Evolutionary conservation across 2,797 vertebrate genomes (phyloP).

Genomic region (Triplophysa bombifrons): DNA sequence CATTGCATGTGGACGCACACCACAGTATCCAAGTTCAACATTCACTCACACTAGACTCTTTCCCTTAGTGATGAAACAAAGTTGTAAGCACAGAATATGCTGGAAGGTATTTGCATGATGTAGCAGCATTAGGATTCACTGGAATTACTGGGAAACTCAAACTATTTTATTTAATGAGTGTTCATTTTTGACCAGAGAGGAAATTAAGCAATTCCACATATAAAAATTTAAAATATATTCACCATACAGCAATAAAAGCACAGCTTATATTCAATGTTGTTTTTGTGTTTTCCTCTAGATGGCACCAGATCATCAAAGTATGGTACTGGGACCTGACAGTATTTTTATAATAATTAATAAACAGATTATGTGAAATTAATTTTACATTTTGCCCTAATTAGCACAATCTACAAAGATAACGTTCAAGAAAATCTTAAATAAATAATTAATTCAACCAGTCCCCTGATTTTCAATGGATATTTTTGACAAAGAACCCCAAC

Average conservation of each 20-base stretch:
- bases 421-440: background rate
- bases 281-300: conserved; percentile 12
- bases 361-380: too few species aligned
- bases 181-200: background rate
- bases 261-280: background rate
- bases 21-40: too few species aligned
- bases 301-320: conserved; percentile 18
- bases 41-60: background rate
- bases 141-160: background rate
- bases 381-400: background rate
- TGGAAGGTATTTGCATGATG: background rate
- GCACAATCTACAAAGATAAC: conserved; percentile 2
- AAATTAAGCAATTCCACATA: background rate
- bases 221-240: background rate
- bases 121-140: background rate
- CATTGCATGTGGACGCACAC: background rate
- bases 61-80: background rate
- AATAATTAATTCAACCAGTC: background rate
- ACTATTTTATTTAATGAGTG: background rate
- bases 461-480: background rate
- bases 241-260: background rate
- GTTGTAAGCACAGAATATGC: background rate
- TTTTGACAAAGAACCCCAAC: background rate
- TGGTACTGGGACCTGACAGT: background rate
- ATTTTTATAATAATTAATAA: background rate